Evolutionary conservation across 2,797 vertebrate species (phyloP), one percentile per base, ranked within the genome.

Genomic region (Coregonus ussuriensis): DNA sequence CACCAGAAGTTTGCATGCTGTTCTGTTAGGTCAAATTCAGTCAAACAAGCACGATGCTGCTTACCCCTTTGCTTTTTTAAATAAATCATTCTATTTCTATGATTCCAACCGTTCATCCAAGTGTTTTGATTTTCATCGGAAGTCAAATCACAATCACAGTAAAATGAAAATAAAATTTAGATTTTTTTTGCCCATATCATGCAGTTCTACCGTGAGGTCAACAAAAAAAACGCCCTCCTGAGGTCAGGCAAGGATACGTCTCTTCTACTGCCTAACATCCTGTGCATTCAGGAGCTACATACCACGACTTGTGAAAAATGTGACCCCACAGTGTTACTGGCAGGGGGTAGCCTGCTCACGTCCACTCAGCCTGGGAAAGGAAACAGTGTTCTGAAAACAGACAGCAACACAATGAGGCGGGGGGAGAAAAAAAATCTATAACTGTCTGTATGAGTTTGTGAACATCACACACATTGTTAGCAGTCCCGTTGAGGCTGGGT

Each of bases 201-300:
- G 41, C 41, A 47, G 41, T 2, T 9, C 41, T 25, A 25, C 21
- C 59, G 18, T 37, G 7, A 35, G 53, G 29, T 9, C 3, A 53
- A 33, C 77, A 69, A 83, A 67, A 53, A 83, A 80, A 81, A 71
- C 70, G 77, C 69, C 77, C 84, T 83, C 83, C 83, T 82, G 56
- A 79, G 75, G 56, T 76, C 86, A 89, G 90, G 88, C 78, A 89
- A 91, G 88, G 86, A 93, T 92, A 89, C 86, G 74, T 86, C 68
- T 80, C 81, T 80, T 74, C 78, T 85, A 79, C 79, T 82, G 83
- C 87, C 90, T 85, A 92, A 90, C 89, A 91, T 93, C 90, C 91
- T 92, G 89, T 84, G 83, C 83, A 67, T 83, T 86, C 81, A 86
- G 79, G 78, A 90, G 76, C 81, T 71, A 74, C 86, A 88, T 89